A percentile compares a stretch with the other conserved stretches of the same genome.
phyloP scores from a whole-genome alignment of 2,797 vertebrate genomes.

The Borostomias antarcticus region DNA sequence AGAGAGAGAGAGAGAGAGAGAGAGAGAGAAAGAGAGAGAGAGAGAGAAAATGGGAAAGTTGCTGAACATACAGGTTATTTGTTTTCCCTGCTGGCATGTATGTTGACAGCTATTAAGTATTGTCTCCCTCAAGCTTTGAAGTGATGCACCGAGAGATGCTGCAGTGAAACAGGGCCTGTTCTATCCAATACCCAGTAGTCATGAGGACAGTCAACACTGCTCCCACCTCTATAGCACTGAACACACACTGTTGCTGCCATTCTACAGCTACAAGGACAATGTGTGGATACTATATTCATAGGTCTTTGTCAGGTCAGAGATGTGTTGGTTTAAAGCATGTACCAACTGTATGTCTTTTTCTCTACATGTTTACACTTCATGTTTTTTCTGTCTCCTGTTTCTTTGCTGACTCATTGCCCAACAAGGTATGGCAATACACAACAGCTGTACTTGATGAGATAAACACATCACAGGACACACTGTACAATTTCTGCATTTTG shows the following conservation, averaged over 20 bases:
- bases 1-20: slow-evolving; percentile 16
- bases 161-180: slow-evolving; percentile 15
- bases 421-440: too few relatives aligned
- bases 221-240: too few relatives aligned
- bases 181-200: slow-evolving; percentile 10
- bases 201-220: neutral
- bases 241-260: neutral
- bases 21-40: neutral
- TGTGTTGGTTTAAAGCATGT: too few relatives aligned
- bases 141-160: slow-evolving; percentile 10
- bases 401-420: too few relatives aligned
- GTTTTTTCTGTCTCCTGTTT: too few relatives aligned
- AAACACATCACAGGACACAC: too few relatives aligned
- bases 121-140: slow-evolving; percentile 34
- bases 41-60: slow-evolving; percentile 12
- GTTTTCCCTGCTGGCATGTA: slow-evolving; percentile 5
- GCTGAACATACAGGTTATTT: slow-evolving; percentile 13
- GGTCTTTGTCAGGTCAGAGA: too few relatives aligned
- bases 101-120: slow-evolving; percentile 23
- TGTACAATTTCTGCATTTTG: neutral
- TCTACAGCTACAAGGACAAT: neutral
- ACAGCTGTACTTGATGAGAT: too few relatives aligned
- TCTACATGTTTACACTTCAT: too few relatives aligned
- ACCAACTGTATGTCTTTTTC: too few relatives aligned
- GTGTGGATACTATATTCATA: neutral